These are phyloP conservation scores for Neostethus bicornis DNA, from an alignment of 2,797 vertebrate genomes.

Conservation along the genomic window DNA sequence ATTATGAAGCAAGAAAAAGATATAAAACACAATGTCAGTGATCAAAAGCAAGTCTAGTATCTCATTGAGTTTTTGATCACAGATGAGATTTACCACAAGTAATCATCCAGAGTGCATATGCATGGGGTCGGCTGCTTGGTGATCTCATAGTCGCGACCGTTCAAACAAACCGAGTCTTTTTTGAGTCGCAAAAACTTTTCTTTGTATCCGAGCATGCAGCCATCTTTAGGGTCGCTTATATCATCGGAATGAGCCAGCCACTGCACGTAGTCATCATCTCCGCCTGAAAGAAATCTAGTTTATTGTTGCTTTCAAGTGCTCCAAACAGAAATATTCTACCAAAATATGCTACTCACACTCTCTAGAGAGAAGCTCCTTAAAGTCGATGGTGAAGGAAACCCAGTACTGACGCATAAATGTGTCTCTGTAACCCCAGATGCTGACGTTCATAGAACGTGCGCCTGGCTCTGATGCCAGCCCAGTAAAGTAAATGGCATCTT, in stretches of 20 bases:
- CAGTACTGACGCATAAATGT: conserved; percentile 83
- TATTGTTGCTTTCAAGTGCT: not conserved
- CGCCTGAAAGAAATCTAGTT: conserved; percentile 71
- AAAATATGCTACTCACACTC: conserved; percentile 82
- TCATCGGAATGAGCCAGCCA: conserved; percentile 95
- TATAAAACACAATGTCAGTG: not conserved
- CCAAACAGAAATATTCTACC: not conserved
- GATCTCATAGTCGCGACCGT: conserved; percentile 86
- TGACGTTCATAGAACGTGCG: conserved; percentile 93
- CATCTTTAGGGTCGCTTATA: conserved; percentile 85
- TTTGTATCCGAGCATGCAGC: conserved; percentile 95
- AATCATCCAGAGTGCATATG: conserved; percentile 90
- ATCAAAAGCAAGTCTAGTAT: not conserved
- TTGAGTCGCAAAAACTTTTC: conserved; percentile 88
- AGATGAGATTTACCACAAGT: conserved; percentile 84
- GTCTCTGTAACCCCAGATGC: conserved; percentile 91
- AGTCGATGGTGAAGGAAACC: conserved; percentile 94
- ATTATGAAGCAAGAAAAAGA: not conserved
- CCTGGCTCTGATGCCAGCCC: conserved; percentile 93
- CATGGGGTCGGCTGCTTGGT: conserved; percentile 85
- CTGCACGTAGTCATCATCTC: conserved; percentile 85
- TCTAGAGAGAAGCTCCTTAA: conserved; percentile 87
- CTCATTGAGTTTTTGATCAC: not conserved
- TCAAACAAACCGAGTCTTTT: conserved; percentile 91
- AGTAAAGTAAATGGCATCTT: conserved; percentile 87